Percentiles rank a stretch among this genome's conserved stretches.
phyloP scores from a whole-genome alignment of 2,888 invertebrate genomes.

The Aspidiotus rigidus region DNA sequence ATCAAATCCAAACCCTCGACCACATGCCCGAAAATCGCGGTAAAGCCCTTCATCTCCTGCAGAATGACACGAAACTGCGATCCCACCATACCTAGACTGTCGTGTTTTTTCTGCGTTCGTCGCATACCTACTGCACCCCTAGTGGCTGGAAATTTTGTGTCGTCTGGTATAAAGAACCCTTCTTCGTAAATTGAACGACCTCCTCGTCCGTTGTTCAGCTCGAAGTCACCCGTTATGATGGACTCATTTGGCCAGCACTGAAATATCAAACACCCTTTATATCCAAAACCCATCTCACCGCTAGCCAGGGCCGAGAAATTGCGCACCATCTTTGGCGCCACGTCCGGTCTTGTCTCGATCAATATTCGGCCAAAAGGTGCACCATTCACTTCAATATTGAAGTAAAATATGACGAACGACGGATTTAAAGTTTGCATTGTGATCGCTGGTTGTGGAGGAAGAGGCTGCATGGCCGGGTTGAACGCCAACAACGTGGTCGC shows the following conservation, averaged over 20 bases:
- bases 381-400: slow-evolving; percentile 66
- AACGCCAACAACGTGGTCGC: slow-evolving; percentile 29
- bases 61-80: slow-evolving; percentile 73
- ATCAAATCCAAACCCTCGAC: slow-evolving; percentile 69
- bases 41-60: slow-evolving; percentile 73
- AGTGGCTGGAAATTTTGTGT: slow-evolving; percentile 63
- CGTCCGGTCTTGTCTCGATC: slow-evolving; percentile 66
- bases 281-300: slow-evolving; percentile 65
- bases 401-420: slow-evolving; percentile 52
- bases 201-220: slow-evolving; percentile 69
- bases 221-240: slow-evolving; percentile 66
- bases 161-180: slow-evolving; percentile 69
- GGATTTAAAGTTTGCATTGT: slow-evolving; percentile 22
- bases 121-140: slow-evolving; percentile 74
- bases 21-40: slow-evolving; percentile 71
- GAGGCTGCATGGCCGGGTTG: slow-evolving; percentile 23
- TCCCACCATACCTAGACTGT: slow-evolving; percentile 71
- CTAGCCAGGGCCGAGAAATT: slow-evolving; percentile 64
- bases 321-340: slow-evolving; percentile 70
- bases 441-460: slow-evolving; percentile 19
- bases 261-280: slow-evolving; percentile 69
- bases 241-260: slow-evolving; percentile 76
- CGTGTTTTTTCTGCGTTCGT: slow-evolving; percentile 67
- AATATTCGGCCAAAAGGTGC: slow-evolving; percentile 61
- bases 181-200: slow-evolving; percentile 68